These are phyloP conservation scores for Cosmorhoe ocellata DNA, from an alignment of 2,888 invertebrate species.

Conservation along the genomic window DNA sequence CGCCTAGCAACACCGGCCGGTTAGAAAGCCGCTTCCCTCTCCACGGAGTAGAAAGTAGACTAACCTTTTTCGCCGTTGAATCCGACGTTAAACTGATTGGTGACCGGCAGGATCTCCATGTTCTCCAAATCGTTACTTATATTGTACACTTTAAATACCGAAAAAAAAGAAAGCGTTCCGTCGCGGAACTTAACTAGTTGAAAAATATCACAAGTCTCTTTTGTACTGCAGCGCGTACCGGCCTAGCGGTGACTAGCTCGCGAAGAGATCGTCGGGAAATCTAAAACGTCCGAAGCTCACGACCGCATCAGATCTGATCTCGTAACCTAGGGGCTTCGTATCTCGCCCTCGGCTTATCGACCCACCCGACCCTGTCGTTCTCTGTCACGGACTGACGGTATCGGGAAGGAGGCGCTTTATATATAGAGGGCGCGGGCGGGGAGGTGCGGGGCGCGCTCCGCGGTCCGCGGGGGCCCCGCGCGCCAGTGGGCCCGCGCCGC, in stretches of 20 bases:
- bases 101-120: conserved; percentile 91
- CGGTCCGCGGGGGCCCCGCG: conserved; percentile 71
- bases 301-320: conserved; percentile 81
- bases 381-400: conserved; percentile 78
- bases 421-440: conserved; percentile 71
- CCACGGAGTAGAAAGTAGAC: conserved; percentile 74
- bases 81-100: conserved; percentile 88
- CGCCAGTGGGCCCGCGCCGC: conserved; percentile 65
- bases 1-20: conserved; percentile 72
- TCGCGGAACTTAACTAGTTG: conserved; percentile 75
- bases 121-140: conserved; percentile 83
- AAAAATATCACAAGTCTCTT: conserved; percentile 83
- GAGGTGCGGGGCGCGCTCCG: conserved; percentile 65
- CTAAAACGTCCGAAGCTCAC: conserved; percentile 68
- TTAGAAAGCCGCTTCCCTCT: conserved; percentile 73
- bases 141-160: conserved; percentile 79
- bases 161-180: conserved; percentile 71
- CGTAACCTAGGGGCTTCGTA: conserved; percentile 79
- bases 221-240: conserved; percentile 75
- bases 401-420: conserved; percentile 63
- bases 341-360: conserved; percentile 73
- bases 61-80: conserved; percentile 90
- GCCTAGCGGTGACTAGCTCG: conserved; percentile 73
- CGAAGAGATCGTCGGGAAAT: conserved; percentile 76
- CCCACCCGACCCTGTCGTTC: conserved; percentile 79